Evolutionary conservation across 2,113 vertebrate species (phyloP), one percentile per base, ranked within the genome.

Genomic region (Bos javanicus): DNA sequence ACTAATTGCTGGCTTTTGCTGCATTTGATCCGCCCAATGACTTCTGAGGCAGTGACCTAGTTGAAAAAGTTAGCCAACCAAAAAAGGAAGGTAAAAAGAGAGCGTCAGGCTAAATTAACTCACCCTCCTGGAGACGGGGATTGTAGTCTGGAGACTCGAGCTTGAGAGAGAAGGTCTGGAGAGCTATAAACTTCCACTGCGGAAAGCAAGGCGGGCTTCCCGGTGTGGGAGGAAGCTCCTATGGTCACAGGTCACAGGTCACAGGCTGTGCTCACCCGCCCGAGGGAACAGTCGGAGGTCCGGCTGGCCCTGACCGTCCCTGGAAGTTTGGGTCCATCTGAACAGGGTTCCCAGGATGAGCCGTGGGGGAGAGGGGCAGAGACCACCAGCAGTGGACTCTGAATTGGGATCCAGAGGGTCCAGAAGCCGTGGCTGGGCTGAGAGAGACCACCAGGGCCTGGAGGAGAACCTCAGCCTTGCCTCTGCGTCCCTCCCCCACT

Each of bases 271-370:
- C 19, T 52, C 46, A 11, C 16, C 28, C 17, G 1, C 30, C 52
- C 4, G 2, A 5, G 2, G 21, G 28, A 33, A 2, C 19, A 8
- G 2, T 13, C 10, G 7, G 56, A 26, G 39, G 12, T 11, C n/a
- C 5, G 6, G 28, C 25, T 26, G 26, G 19, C 36, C 43, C 50
- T 39, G 39, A 17, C 3, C 6, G 2, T 2, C 67, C 7, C 25
- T 9, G 36, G 17, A 43, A 52, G 6, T 17, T 19, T 23, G 50
- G 33, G 39, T 19, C 33, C 12, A 2, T 64, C 14, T 28, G 25
- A 1, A 12, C 48, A 12, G 43, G 21, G 33, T 2, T 62, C 12
- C 23, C 13, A 5, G 30, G 59, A 7, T 17, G 33, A 33, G 26
- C 26, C 9, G 2, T 12, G 52, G 43, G 6, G 30, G 39, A 43